Evolutionary conservation across 2,888 invertebrate species (phyloP), one percentile per base, ranked within the genome.

Genomic region (Lamellibrachia satsuma): DNA sequence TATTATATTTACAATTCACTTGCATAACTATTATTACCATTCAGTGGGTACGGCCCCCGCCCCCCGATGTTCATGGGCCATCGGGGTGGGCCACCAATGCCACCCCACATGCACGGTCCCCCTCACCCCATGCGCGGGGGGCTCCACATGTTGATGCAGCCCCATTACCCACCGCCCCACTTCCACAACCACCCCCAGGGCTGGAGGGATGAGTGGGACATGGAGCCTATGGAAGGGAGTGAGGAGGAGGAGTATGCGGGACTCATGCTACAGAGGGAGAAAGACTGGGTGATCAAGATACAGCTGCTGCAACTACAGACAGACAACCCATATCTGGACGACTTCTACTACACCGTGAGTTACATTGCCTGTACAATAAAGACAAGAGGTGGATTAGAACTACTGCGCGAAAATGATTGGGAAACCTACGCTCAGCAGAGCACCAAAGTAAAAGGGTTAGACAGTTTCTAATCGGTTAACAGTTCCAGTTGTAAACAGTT

Each of bases 201-300:
- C 22, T 91, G 91, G 91, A 52, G 15, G 27, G 91, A 52, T 11
- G 27, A 91, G 51, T 15, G 27, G 27, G 90, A 90, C 9, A 91
- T 92, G 39, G 90, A 55, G 51, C 60, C n/a, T 2, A 92, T 93
- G 51, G 90, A 93, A 8, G 92, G 55, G 11, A 90, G 91, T 15
- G 55, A 39, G 9, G 93, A 94, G 27, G 96, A 96, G 94, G 95
- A 95, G 91, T 99, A 98, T 96, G 98, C 98, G 0, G 99, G 99
- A 0, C 97, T 99, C 15, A 99, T 99, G 99, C 98, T 98, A 22
- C 97, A 97, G 94, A 97, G 98, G 55, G 99, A 99, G 96, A 99
- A 99, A 95, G 99, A 99, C 95, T 99, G 99, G 99, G 97, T 99
- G 15, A 98, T 99, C 94, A 99, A 98, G 96, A 99, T 99, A 94